These are phyloP conservation scores for Andrena marginata DNA, from an alignment of 2,888 invertebrate species.

Conservation along the genomic window DNA sequence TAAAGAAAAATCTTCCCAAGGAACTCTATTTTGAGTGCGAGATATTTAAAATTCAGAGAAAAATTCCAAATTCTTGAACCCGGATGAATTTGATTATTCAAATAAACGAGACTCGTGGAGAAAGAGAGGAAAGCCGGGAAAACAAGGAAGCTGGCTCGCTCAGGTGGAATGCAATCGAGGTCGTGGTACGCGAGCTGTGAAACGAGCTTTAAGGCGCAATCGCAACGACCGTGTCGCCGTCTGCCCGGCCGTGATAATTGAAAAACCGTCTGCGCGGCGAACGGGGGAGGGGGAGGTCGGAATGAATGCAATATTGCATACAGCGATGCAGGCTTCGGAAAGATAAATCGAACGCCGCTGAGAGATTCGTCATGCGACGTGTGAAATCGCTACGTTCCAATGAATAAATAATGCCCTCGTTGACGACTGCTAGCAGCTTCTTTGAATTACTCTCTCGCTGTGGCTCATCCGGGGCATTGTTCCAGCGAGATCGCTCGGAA, in stretches of 20 bases:
- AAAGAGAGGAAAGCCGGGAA: background rate
- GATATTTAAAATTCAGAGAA: no score
- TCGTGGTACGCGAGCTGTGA: slow-evolving; percentile 52
- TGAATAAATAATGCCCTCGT: background rate
- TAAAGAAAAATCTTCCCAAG: no score
- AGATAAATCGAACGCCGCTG: slow-evolving; percentile 14
- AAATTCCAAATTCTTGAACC: no score
- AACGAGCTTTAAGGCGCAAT: slow-evolving; percentile 52
- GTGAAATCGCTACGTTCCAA: background rate
- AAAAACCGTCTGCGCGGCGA: slow-evolving; percentile 15
- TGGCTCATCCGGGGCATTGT: no score
- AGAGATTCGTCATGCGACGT: background rate
- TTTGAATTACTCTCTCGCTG: no score
- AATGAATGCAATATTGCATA: slow-evolving; percentile 13
- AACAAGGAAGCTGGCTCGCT: slow-evolving; percentile 40
- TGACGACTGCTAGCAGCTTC: background rate
- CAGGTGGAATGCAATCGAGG: slow-evolving; percentile 43
- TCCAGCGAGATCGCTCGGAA: no score
- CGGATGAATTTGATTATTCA: no score
- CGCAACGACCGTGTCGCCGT: slow-evolving; percentile 45
- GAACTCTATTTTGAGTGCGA: no score
- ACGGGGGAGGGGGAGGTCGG: background rate
- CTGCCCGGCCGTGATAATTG: slow-evolving; percentile 48
- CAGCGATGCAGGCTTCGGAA: background rate
- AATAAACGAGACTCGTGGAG: background rate